A percentile compares a stretch with the other conserved stretches of the same genome.
Evolutionary conservation across 2,113 vertebrate species (phyloP).

Genomic region (Prinia subflava): DNA sequence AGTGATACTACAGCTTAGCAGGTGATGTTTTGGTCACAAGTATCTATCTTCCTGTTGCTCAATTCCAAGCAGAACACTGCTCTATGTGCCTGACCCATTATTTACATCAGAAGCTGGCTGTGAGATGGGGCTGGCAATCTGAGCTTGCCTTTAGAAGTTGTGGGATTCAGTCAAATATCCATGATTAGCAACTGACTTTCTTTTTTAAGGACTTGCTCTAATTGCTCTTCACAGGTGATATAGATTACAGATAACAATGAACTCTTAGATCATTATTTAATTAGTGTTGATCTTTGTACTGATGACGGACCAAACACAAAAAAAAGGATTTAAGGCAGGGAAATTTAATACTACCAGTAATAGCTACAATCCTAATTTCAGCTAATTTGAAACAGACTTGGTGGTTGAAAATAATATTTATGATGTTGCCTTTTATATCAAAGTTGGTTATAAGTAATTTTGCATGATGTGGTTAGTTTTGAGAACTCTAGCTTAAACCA

Average conservation of each 20-base stretch:
- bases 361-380: background rate
- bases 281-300: background rate
- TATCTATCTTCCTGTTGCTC: background rate
- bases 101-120: background rate
- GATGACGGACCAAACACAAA: background rate
- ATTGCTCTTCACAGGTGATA: background rate
- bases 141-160: background rate
- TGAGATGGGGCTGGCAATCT: background rate
- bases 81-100: background rate
- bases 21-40: background rate
- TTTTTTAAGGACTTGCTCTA: background rate
- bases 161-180: background rate
- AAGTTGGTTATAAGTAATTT: background rate
- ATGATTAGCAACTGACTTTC: background rate
- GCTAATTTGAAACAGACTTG: background rate
- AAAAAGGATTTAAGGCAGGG: background rate
- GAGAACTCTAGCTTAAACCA: background rate
- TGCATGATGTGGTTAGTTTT: background rate
- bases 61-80: background rate
- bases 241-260: background rate
- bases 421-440: background rate
- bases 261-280: background rate
- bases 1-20: background rate
- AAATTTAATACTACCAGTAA: background rate
- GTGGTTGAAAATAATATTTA: background rate